These are phyloP conservation scores for Lucifuga dentata DNA, from an alignment of 2,113 vertebrate genomes.

Conservation along the genomic window DNA sequence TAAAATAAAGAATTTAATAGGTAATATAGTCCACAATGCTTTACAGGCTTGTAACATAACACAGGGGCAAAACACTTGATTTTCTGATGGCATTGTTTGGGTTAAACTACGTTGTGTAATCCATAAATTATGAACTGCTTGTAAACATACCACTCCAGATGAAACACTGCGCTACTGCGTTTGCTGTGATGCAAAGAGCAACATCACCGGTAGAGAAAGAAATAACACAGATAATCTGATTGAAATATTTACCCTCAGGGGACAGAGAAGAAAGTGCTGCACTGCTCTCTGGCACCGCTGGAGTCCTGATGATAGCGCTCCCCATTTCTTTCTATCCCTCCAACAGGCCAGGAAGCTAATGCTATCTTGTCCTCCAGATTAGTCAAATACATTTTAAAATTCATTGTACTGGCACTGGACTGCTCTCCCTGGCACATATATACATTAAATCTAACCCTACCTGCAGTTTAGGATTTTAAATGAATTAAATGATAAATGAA, in stretches of 20 bases:
- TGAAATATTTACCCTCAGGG: slow-evolving; percentile 65
- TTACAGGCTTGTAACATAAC: too few relatives aligned
- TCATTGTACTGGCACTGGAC: neutral
- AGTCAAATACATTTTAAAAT: slow-evolving; percentile 10
- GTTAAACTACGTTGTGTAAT: slow-evolving; percentile 31
- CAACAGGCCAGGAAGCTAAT: slow-evolving; percentile 11
- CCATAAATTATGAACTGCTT: slow-evolving; percentile 52
- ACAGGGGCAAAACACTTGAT: too few relatives aligned
- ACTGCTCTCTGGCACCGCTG: slow-evolving; percentile 15
- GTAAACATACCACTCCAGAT: slow-evolving; percentile 48
- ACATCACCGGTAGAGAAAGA: slow-evolving; percentile 65
- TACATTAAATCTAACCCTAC: slow-evolving; percentile 11
- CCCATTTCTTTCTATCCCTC: slow-evolving; percentile 6
- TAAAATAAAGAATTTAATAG: too few relatives aligned
- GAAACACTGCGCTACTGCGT: slow-evolving; percentile 25
- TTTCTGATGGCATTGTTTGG: slow-evolving; percentile 12
- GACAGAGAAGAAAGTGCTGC: slow-evolving; percentile 46
- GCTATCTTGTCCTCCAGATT: slow-evolving; percentile 6
- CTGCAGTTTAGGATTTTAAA: slow-evolving; percentile 17
- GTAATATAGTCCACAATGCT: too few relatives aligned
- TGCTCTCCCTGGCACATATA: neutral
- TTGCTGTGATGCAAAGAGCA: slow-evolving; percentile 42
- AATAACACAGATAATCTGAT: slow-evolving; percentile 74
- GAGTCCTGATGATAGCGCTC: slow-evolving; percentile 15
- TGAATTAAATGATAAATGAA: slow-evolving; percentile 17